Conservation (phyloP, 1,140 invertebrate genomes). For the Delia radicum region DNA sequence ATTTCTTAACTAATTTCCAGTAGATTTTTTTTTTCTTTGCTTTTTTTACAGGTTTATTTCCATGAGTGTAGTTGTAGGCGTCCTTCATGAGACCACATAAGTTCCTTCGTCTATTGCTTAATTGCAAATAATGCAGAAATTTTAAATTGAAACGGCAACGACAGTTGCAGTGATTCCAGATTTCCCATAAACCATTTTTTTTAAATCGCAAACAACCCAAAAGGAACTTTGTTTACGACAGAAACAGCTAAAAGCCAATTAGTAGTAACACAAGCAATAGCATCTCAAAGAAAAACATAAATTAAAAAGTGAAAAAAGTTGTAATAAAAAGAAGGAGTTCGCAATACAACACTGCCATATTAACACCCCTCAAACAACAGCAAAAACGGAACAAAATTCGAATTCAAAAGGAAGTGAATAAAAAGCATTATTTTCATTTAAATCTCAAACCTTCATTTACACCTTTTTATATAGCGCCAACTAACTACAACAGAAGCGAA, state of each 20-base stretch:
- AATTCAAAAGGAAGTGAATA: background rate
- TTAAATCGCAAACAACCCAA: background rate
- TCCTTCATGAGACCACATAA: no score
- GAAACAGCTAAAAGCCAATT: background rate
- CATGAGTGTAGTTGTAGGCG: no score
- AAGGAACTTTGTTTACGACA: background rate
- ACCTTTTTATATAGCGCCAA: background rate
- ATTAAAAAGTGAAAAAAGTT: background rate
- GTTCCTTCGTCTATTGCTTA: no score
- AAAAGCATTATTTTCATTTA: background rate
- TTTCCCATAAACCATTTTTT: no score
- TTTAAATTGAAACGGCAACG: no score
- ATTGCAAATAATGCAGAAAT: no score
- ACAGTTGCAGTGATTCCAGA: no score
- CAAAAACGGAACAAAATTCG: background rate
- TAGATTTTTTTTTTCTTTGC: no score
- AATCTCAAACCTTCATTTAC: background rate
- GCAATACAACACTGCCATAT: background rate
- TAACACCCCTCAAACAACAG: background rate
- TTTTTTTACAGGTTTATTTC: no score
- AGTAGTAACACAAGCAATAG: background rate
- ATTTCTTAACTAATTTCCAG: no score
- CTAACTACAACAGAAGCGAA: slow-evolving; percentile 21
- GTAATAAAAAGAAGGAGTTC: background rate
- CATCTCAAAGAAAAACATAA: background rate